Conservation (phyloP, 2,113 vertebrate genomes). For the Dinomys branickii region DNA sequence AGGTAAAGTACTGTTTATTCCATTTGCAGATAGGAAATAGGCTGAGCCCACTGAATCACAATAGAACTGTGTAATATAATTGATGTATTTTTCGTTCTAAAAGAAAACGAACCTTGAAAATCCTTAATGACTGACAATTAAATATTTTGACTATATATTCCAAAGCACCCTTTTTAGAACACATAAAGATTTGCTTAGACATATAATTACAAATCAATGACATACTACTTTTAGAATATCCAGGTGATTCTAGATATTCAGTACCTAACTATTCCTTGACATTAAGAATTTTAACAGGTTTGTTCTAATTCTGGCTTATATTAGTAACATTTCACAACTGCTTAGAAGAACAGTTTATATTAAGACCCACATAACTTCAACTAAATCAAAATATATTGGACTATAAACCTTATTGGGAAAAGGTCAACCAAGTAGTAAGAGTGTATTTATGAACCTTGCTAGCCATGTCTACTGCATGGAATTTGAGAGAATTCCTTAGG, state of each 20-base stretch:
- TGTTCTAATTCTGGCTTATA: background rate
- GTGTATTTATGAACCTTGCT: background rate
- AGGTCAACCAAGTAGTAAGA: background rate
- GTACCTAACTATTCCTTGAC: background rate
- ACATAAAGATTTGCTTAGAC: background rate
- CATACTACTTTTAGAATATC: background rate
- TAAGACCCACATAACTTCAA: background rate
- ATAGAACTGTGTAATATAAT: background rate
- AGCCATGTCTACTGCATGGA: background rate
- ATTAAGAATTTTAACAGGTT: background rate
- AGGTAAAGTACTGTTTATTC: background rate
- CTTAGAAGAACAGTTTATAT: background rate
- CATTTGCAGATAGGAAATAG: background rate
- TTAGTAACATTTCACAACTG: background rate
- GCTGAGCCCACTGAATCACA: background rate
- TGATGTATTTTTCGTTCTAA: conserved; percentile 27
- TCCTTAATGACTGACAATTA: background rate
- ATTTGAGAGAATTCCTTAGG: background rate
- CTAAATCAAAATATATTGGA: background rate
- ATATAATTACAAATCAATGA: background rate
- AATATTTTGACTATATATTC: conserved; percentile 33
- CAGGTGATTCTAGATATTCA: background rate
- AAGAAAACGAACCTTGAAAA: background rate
- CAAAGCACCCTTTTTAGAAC: background rate
- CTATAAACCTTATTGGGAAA: background rate